Percentiles rank a stretch among this genome's conserved stretches.
Evolutionary conservation across 2,888 invertebrate genomes (phyloP).

Genomic region (Hoplodrina blanda): DNA sequence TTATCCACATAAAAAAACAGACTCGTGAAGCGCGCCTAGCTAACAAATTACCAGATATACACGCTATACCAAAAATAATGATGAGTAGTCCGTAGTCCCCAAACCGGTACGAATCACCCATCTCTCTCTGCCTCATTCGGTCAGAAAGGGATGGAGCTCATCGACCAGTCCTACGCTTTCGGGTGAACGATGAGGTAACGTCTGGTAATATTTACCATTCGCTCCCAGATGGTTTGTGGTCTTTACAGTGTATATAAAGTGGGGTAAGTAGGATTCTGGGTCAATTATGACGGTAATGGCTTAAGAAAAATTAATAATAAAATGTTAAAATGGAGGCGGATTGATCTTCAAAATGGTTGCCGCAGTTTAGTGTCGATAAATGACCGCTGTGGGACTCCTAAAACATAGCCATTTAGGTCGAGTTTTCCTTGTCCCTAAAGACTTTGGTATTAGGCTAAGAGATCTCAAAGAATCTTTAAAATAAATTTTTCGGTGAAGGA

Average conservation of each 20-base stretch:
- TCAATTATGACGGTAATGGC: constrained; percentile 17
- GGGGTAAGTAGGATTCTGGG: constrained; percentile 36
- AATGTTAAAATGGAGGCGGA: background rate
- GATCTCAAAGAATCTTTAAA: no score
- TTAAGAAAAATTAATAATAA: background rate
- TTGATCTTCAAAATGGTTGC: background rate
- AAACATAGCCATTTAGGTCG: no score
- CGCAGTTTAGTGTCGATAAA: background rate
- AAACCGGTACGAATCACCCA: constrained; percentile 56
- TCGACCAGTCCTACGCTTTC: constrained; percentile 45
- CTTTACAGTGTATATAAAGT: constrained; percentile 15
- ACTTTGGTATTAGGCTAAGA: no score
- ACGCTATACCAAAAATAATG: constrained; percentile 62
- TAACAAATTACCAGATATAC: constrained; percentile 53
- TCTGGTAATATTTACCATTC: constrained; percentile 51
- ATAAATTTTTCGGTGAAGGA: no score
- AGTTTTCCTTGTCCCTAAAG: no score
- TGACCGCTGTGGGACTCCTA: background rate
- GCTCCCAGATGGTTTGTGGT: constrained; percentile 51
- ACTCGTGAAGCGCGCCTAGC: constrained; percentile 25
- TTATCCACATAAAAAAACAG: constrained; percentile 12
- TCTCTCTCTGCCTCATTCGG: constrained; percentile 31
- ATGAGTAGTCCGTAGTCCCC: constrained; percentile 52
- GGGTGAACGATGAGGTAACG: constrained; percentile 53
- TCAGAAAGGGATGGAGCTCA: constrained; percentile 27